Percentiles rank a stretch among this genome's conserved stretches.
These are phyloP conservation scores for Toxotes lorentzi DNA, from an alignment of 2,797 vertebrate species.

Conservation along the genomic window DNA sequence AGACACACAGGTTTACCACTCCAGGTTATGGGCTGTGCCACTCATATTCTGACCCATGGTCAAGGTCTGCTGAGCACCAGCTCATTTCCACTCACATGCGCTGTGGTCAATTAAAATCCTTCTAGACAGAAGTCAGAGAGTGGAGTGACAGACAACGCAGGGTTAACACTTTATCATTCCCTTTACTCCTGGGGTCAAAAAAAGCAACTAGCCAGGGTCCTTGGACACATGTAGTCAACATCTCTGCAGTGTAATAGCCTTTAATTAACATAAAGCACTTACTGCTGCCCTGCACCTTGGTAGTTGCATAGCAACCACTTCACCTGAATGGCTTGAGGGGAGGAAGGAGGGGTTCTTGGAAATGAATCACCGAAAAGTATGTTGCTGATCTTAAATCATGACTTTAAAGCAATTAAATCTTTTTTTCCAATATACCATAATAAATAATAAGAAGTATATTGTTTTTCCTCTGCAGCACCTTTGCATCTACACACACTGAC, in stretches of 20 bases:
- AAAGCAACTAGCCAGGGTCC: conserved; percentile 28
- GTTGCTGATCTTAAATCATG: neutral
- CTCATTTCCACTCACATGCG: neutral
- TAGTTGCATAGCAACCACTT: conserved; percentile 86
- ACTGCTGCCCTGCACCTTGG: conserved; percentile 59
- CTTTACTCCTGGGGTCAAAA: conserved; percentile 36
- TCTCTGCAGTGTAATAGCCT: conserved; percentile 44
- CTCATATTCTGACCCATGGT: conserved; percentile 4
- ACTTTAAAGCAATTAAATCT: neutral
- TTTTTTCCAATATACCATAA: neutral
- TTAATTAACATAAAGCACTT: conserved; percentile 73
- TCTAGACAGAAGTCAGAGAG: neutral
- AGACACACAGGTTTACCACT: conserved; percentile 3
- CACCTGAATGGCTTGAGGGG: conserved; percentile 78
- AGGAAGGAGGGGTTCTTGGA: conserved; percentile 19
- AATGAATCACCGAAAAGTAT: neutral
- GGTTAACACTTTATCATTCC: conserved; percentile 33
- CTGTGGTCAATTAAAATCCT: conserved; percentile 19
- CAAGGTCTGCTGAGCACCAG: neutral
- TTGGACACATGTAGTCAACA: conserved; percentile 39
- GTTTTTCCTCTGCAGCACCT: neutral
- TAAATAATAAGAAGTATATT: neutral
- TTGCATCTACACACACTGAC: neutral
- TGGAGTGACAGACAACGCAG: conserved; percentile 17
- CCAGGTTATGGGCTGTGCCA: neutral